Evolutionary conservation across 2,113 vertebrate genomes (phyloP).

Genomic region (Ciconia stormi): DNA sequence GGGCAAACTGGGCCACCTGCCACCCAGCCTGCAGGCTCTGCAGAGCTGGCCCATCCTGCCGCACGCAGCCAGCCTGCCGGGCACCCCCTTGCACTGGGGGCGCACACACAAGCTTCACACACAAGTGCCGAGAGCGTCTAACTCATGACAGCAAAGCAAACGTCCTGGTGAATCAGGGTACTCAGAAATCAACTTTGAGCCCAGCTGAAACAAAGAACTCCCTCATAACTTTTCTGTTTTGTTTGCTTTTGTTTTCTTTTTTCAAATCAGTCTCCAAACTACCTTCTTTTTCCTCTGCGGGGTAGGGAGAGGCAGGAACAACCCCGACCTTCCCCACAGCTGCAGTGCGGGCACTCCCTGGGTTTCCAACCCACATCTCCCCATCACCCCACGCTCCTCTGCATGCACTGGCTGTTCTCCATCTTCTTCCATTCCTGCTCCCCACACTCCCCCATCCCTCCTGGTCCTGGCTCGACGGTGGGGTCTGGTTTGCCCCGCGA

Average conservation of each 20-base stretch:
- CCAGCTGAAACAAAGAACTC: neutral
- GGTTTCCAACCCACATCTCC: neutral
- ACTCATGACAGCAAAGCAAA: neutral
- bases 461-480: fast-evolving
- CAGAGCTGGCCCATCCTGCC: neutral
- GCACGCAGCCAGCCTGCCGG: fast-evolving
- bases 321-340: neutral
- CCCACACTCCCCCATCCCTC: neutral
- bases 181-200: neutral
- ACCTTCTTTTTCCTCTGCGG: neutral
- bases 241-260: neutral
- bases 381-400: fast-evolving
- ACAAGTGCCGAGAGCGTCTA: neutral
- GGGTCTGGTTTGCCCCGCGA: fast-evolving
- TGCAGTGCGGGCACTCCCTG: fast-evolving
- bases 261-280: neutral
- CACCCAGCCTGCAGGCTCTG: neutral
- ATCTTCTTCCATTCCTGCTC: neutral
- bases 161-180: neutral
- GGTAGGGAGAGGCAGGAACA: neutral
- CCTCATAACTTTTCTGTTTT: neutral
- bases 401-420: fast-evolving
- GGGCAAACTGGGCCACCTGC: neutral
- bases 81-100: no score
- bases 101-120: neutral